Evolutionary conservation across 1,140 invertebrate genomes (phyloP), one percentile per base, ranked within the genome.

Genomic region (Drosophila subobscura): DNA sequence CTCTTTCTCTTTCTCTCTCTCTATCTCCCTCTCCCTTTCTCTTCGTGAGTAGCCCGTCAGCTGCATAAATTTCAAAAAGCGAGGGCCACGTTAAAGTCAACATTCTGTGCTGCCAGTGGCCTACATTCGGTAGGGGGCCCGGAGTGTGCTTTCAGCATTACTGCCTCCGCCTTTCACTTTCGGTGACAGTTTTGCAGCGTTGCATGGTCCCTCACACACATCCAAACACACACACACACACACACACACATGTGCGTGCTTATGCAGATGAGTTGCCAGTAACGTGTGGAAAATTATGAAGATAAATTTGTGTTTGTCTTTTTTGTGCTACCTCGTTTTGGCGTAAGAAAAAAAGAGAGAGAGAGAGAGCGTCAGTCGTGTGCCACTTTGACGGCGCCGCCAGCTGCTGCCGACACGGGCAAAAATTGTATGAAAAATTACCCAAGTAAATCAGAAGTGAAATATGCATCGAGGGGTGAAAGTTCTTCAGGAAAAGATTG

Each of bases 201-300:
- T 72, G 61, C 66, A 84, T 37, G 25, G 16, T 52, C 16, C 16
- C 16, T 20, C 33, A 50, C 49, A 52, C 47, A 29, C n/a, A 20
- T 20, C 16, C 16, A 1, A 0, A 44, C 2, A 49, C 66, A 23
- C 44, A 50, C 14, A 51, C 49, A 63, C 25, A 49, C 47, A 25
- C 37, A 53, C 77, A 41, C 50, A 66, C 63, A 67, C 55, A 71
- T 67, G 71, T 75, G 70, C 57, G 64, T 64, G 51, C 55, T 81
- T 81, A 81, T 86, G 81, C 65, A 86, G 83, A 81, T 86, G 83
- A 88, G 83, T 88, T 88, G 66, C 65, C 61, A 75, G 78, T 75
- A 88, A 88, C 68, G 78, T 86, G 81, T 72, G 74, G 61, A 88
- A 86, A 81, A 83, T 88, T 86, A 88, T 86, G 74, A 88, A 86